A percentile compares a stretch with the other conserved stretches of the same genome.
These are phyloP conservation scores for Anabacerthia variegaticeps DNA, from an alignment of 2,797 vertebrate genomes.

Conservation along the genomic window DNA sequence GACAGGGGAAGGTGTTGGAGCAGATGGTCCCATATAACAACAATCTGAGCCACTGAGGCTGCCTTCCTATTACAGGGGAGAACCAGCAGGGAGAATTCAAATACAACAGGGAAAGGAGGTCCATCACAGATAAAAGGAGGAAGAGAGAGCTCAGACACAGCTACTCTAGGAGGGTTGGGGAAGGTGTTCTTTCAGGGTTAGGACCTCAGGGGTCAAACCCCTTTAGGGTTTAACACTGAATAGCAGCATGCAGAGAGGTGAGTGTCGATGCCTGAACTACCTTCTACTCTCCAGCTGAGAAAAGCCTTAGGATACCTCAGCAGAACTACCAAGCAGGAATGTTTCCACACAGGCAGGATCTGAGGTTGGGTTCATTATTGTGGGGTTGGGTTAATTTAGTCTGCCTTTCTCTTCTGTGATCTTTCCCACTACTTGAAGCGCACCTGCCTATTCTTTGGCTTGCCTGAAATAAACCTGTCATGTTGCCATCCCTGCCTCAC, in stretches of 20 bases:
- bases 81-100: neutral
- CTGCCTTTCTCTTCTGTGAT: neutral
- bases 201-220: neutral
- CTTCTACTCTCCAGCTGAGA: neutral
- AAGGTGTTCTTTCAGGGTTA: neutral
- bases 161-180: neutral
- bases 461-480: neutral
- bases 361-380: neutral
- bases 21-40: neutral
- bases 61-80: neutral
- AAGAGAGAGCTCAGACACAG: neutral
- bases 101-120: neutral
- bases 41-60: neutral
- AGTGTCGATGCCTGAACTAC: neutral
- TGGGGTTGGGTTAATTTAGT: neutral
- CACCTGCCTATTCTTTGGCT: neutral
- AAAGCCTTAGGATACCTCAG: neutral
- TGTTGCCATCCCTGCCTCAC: neutral
- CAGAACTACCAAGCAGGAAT: neutral
- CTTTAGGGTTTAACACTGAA: neutral
- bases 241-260: neutral
- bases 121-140: neutral
- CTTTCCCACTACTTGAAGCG: neutral
- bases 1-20: neutral
- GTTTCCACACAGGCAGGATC: neutral